Conservation (phyloP, 2,113 vertebrate genomes). For the Pteropus alecto region DNA sequence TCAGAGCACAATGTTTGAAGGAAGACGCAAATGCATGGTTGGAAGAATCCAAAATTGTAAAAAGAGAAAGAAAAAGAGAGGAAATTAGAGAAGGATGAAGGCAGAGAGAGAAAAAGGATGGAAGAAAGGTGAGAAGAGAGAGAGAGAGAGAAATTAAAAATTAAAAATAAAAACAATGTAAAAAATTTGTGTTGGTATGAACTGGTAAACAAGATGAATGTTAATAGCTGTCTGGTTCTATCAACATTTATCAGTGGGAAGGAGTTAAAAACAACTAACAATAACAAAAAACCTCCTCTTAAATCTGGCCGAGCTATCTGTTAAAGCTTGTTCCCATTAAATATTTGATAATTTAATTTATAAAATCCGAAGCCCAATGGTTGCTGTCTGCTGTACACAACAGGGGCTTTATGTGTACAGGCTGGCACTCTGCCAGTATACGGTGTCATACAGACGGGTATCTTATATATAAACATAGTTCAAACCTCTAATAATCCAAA, state of each 20-base stretch:
- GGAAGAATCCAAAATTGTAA: neutral
- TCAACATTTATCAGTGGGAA: conserved; percentile 37
- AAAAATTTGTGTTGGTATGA: neutral
- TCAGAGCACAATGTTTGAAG: neutral
- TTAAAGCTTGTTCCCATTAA: conserved; percentile 59
- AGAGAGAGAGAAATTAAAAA: neutral
- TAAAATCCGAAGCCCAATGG: conserved; percentile 23
- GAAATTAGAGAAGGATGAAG: no score
- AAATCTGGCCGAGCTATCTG: conserved; percentile 52
- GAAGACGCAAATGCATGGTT: neutral
- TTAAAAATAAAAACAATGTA: neutral
- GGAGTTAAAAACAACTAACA: neutral
- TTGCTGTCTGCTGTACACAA: conserved; percentile 34
- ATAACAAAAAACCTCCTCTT: conserved; percentile 5
- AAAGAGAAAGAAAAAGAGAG: neutral
- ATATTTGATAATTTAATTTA: conserved; percentile 69
- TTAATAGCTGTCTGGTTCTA: neutral
- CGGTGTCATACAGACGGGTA: conserved; percentile 67
- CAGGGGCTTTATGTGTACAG: conserved; percentile 60
- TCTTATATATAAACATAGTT: conserved; percentile 79
- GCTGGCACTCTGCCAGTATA: conserved; percentile 64
- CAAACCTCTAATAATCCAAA: conserved; percentile 68
- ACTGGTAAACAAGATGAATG: neutral
- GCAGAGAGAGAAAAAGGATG: no score
- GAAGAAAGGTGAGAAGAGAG: no score